Evolutionary conservation across 2,888 invertebrate genomes (phyloP), one percentile per base, ranked within the genome.

Genomic region (Hirudinaria manillensis): DNA sequence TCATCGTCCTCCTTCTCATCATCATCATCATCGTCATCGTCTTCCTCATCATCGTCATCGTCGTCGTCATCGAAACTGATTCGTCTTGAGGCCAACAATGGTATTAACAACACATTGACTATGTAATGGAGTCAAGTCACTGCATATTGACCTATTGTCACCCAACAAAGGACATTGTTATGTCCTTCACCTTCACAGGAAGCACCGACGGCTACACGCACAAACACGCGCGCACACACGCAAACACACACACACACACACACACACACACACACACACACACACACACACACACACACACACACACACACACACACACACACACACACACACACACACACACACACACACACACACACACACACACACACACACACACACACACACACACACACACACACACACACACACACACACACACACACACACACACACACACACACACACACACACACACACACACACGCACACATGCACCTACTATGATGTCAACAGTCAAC

Each of bases 241-340:
- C 24, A 65, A 13, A 65, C 24, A 65, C 66, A 65, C 24, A 32
- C 74, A 74, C 38, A 55, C 74, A 74, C 29, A 38, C 74, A 67
- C 29, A 36, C 74, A 74, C 29, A 38, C 66, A 74, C 29, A 38
- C 74, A 67, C 29, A 67, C 74, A 74, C 29, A 67, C 74, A 74
- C 29, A 67, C 74, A 67, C n/a, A 67, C 74, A 74, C 29, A 67
- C 74, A 74, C 29, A 74, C 74, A 67, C 29, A 74, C 74, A 74
- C 55, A 73, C 65, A 67, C 32, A 66, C 73, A 67, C 32, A 73
- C 61, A 73, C n/a, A 73, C 61, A 38, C 32, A 38, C 68, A 71
- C 51, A 70, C 68, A 74, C 45, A 34, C 68, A 71, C n/a, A 71
- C 51, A 70, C 16, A 74, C 45, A 70, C 1, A 70, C 56, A 70